Conservation (phyloP, 2,797 vertebrate genomes). For the Alauda arvensis region DNA sequence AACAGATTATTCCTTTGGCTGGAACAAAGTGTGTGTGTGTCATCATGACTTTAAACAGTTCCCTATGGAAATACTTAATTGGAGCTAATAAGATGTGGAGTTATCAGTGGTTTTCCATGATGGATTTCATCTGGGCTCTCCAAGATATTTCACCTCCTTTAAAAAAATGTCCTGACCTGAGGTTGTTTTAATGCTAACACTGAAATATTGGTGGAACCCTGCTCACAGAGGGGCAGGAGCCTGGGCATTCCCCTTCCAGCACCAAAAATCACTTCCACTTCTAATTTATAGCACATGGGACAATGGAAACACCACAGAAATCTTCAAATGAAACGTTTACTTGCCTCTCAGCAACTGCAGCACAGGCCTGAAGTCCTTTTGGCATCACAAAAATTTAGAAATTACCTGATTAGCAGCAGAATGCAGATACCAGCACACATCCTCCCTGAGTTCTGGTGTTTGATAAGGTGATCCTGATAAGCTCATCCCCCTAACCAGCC, state of each 20-base stretch:
- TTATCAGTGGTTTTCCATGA: slow-evolving; percentile 71
- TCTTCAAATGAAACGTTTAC: neutral
- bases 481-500: neutral
- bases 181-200: slow-evolving; percentile 30
- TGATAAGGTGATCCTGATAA: neutral
- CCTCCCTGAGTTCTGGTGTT: neutral
- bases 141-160: slow-evolving; percentile 58
- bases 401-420: neutral
- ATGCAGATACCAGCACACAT: neutral
- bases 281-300: neutral
- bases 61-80: slow-evolving; percentile 80
- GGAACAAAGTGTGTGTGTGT: slow-evolving; percentile 65
- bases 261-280: neutral
- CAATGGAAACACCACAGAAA: neutral
- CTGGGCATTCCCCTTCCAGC: neutral
- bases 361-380: neutral
- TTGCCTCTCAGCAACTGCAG: neutral
- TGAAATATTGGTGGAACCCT: neutral
- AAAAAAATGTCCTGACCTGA: slow-evolving; percentile 56
- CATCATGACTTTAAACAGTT: slow-evolving; percentile 70
- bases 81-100: slow-evolving; percentile 82
- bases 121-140: slow-evolving; percentile 73
- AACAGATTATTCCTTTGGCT: slow-evolving; percentile 61
- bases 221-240: neutral
- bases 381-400: neutral